These are phyloP conservation scores for Rhinatrema bivittatum DNA, from an alignment of 2,797 vertebrate genomes.

Conservation along the genomic window DNA sequence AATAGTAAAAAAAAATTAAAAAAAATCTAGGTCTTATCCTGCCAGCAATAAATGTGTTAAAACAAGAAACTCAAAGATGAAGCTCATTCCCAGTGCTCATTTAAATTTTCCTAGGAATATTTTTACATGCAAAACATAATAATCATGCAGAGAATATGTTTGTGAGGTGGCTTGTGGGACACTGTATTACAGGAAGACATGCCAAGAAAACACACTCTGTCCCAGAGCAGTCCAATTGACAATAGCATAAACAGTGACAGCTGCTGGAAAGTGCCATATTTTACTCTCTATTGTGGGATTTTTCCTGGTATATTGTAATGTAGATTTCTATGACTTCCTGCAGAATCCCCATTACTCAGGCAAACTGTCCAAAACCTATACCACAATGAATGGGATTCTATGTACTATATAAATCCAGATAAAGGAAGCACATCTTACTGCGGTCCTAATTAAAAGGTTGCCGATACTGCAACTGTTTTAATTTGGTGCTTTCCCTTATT, in stretches of 20 bases:
- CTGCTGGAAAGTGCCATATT: constrained; percentile 4
- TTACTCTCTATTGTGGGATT: no score
- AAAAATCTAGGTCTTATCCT: not conserved
- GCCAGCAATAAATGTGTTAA: not conserved
- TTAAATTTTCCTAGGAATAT: constrained; percentile 4
- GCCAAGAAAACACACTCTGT: not conserved
- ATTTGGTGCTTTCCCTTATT: no score
- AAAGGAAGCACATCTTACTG: no score
- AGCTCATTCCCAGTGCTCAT: not conserved
- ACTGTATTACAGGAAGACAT: not conserved
- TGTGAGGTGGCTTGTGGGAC: not conserved
- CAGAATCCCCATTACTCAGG: no score
- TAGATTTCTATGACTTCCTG: not conserved
- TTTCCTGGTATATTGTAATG: not conserved
- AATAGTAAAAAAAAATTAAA: no score
- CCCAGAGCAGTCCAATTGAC: not conserved
- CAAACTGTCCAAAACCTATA: no score
- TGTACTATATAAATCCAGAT: no score
- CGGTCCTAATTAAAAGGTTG: no score
- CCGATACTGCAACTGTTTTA: no score
- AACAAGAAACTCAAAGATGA: not conserved
- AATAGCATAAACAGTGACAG: not conserved
- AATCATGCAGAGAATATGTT: not conserved
- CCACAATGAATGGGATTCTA: no score
- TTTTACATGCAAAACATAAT: not conserved